Evolutionary conservation across 2,888 invertebrate genomes (phyloP).

Genomic region (Omphaloscelis lunosa): DNA sequence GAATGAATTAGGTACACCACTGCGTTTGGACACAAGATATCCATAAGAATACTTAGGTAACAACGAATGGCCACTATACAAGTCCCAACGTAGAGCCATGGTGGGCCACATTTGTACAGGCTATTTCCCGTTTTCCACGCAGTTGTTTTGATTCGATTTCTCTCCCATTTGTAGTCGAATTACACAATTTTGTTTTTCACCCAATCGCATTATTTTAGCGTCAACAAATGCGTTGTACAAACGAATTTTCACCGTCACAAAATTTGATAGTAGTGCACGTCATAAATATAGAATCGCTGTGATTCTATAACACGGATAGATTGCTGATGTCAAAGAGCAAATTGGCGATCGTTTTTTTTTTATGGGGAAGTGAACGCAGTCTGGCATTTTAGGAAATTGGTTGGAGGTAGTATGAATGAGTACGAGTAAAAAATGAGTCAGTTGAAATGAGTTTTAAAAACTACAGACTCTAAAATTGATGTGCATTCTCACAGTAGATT

Average conservation of each 20-base stretch:
- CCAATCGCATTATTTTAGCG: conserved; percentile 45
- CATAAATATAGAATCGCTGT: conserved; percentile 64
- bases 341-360: conserved; percentile 43
- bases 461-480: background rate
- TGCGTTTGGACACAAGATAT: conserved; percentile 42
- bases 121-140: conserved; percentile 6
- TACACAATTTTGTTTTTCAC: conserved; percentile 31
- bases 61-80: conserved; percentile 12
- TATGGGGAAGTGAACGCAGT: background rate
- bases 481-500: background rate
- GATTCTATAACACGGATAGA: conserved; percentile 36
- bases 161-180: conserved; percentile 6
- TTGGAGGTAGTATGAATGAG: background rate
- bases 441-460: background rate
- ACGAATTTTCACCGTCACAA: conserved; percentile 67
- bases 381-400: conserved; percentile 12
- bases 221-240: conserved; percentile 45
- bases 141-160: conserved; percentile 27
- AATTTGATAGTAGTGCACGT: conserved; percentile 65
- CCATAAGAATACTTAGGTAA: conserved; percentile 34
- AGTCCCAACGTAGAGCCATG: background rate
- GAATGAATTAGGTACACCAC: conserved; percentile 11
- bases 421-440: background rate
- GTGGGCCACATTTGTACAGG: background rate
- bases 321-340: conserved; percentile 42